phyloP scores from a whole-genome alignment of 2,113 vertebrate genomes.

The Sorex fumeus region DNA sequence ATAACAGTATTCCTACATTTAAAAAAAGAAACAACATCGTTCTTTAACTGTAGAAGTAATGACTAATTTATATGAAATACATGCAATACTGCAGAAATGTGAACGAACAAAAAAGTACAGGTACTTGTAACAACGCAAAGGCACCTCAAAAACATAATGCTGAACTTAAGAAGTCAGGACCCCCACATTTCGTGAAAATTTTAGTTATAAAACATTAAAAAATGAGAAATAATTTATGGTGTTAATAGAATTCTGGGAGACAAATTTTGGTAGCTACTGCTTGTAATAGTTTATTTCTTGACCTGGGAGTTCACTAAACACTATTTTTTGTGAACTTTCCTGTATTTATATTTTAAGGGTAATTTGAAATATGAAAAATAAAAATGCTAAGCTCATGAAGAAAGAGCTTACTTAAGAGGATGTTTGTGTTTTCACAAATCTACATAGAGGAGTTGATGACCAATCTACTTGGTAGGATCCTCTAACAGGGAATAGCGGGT shows the following conservation, averaged over 20 bases:
- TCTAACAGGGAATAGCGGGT: neutral
- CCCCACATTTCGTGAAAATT: neutral
- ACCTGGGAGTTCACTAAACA: neutral
- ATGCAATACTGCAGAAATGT: neutral
- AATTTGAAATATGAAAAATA: neutral
- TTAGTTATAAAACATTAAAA: neutral
- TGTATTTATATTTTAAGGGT: neutral
- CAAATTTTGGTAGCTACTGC: too few species aligned
- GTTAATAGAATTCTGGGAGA: neutral
- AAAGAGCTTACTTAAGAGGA: neutral
- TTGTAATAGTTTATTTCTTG: neutral
- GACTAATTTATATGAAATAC: neutral
- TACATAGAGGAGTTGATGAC: neutral
- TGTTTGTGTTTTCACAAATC: rapidly evolving
- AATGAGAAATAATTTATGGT: neutral
- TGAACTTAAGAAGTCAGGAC: neutral
- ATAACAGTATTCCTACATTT: too few species aligned
- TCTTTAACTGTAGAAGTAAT: neutral
- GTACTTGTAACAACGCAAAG: neutral
- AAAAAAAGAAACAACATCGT: neutral
- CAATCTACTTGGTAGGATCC: neutral
- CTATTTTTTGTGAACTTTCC: neutral
- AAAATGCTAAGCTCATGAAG: neutral
- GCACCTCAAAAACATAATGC: neutral
- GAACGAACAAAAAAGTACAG: neutral